Evolutionary conservation across 2,113 vertebrate species (phyloP).

Genomic region (Sclerurus mexicanus): DNA sequence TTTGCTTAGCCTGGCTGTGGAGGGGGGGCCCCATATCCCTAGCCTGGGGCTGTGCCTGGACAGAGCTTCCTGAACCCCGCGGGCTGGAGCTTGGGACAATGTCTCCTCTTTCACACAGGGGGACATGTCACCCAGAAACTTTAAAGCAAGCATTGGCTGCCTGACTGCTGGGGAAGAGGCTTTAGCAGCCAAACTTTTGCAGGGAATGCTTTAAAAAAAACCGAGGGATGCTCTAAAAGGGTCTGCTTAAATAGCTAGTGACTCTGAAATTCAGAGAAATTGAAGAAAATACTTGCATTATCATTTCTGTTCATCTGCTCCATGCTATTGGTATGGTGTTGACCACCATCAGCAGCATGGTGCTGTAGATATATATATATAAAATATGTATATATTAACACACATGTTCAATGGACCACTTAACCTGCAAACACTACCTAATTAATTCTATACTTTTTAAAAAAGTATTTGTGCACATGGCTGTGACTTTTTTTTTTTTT

Average conservation of each 20-base stretch:
- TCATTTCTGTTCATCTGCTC: not conserved
- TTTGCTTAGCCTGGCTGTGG: not conserved
- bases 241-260: not conserved
- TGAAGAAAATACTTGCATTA: not conserved
- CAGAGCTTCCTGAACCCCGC: not conserved
- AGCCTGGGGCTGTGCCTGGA: not conserved
- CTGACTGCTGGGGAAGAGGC: rapidly evolving
- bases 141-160: not conserved
- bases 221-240: not conserved
- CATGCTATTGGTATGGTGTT: rapidly evolving
- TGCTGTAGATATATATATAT: not conserved
- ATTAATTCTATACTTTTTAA: not conserved
- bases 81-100: rapidly evolving
- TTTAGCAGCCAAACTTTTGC: not conserved
- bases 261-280: not conserved
- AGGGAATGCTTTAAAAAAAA: not conserved
- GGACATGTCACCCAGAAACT: not conserved
- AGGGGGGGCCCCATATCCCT: rapidly evolving
- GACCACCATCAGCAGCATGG: not conserved
- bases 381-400: rapidly evolving
- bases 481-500: not conserved
- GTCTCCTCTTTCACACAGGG: rapidly evolving
- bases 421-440: not conserved
- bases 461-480: not conserved
- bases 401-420: rapidly evolving